phyloP scores from a whole-genome alignment of 2,797 vertebrate species.

The Schizopygopsis malacanthus region DNA sequence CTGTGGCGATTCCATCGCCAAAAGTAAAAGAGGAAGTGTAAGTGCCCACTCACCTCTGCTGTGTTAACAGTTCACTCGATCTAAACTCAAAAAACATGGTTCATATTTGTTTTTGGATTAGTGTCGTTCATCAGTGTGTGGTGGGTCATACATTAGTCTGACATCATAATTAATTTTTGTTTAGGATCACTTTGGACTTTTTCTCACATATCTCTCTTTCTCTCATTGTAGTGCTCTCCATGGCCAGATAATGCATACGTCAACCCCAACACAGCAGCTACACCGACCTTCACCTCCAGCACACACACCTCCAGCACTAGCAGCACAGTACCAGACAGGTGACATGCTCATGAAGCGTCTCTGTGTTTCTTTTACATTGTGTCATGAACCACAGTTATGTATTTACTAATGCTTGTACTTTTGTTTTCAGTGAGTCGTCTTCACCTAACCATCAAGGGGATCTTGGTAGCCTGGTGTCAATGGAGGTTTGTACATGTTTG shows the following conservation, averaged over 20 bases:
- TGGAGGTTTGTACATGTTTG: slow-evolving; percentile 87
- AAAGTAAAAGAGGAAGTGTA: slow-evolving; percentile 93
- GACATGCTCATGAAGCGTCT: not conserved
- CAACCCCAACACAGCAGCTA: slow-evolving; percentile 80
- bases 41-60: too few species aligned
- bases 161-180: too few species aligned
- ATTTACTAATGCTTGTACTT: not conserved
- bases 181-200: not conserved
- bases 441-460: slow-evolving; percentile 97
- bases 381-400: not conserved
- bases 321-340: slow-evolving; percentile 60
- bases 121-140: too few species aligned
- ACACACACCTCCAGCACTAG: slow-evolving; percentile 40
- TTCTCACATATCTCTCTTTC: not conserved
- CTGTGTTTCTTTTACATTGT: not conserved
- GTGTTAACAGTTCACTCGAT: too few species aligned
- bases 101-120: too few species aligned
- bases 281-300: slow-evolving; percentile 86
- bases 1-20: slow-evolving; percentile 97
- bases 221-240: slow-evolving; percentile 84
- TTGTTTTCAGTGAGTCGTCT: slow-evolving; percentile 87
- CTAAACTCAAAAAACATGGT: too few species aligned
- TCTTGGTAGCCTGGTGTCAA: slow-evolving; percentile 76
- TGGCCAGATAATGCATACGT: slow-evolving; percentile 90
- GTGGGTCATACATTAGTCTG: too few species aligned